Percentiles rank a stretch among this genome's conserved stretches.
Conservation (phyloP, 2,113 vertebrate species). For the Cyanistes caeruleus region DNA sequence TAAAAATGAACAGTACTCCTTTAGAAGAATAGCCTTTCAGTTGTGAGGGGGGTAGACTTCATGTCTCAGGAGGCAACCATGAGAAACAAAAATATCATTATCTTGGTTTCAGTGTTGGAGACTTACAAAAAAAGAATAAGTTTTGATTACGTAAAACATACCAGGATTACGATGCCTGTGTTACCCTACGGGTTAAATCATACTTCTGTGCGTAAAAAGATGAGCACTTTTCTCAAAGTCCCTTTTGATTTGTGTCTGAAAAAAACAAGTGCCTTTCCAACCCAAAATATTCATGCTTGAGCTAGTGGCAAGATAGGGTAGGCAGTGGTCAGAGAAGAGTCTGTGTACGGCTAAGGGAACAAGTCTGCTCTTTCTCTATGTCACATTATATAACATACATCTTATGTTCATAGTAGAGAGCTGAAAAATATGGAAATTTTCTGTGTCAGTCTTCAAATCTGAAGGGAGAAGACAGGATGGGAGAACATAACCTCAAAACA, state of each 20-base stretch:
- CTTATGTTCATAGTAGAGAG: not conserved
- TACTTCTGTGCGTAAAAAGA: not conserved
- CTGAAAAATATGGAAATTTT: not conserved
- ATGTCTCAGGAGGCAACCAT: not conserved
- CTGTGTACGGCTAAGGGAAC: not conserved
- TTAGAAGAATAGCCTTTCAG: not conserved
- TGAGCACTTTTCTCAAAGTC: not conserved
- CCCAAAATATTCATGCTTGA: rapidly evolving
- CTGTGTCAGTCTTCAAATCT: not conserved
- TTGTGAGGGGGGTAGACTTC: not conserved
- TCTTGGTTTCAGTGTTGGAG: not conserved
- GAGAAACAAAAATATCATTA: not conserved
- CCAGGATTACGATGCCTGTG: not conserved
- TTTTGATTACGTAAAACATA: not conserved
- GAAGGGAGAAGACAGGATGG: not conserved
- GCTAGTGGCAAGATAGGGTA: not conserved
- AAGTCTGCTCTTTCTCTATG: rapidly evolving
- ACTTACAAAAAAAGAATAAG: not conserved
- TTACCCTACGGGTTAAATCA: not conserved
- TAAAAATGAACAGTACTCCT: not conserved
- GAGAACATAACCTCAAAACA: not conserved
- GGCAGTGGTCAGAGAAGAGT: not conserved
- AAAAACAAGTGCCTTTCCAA: not conserved
- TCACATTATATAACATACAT: not conserved
- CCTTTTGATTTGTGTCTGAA: not conserved